Base-by-base conservation (phyloP, 1,140 invertebrate species). In the Drosophila hydei region DNA sequence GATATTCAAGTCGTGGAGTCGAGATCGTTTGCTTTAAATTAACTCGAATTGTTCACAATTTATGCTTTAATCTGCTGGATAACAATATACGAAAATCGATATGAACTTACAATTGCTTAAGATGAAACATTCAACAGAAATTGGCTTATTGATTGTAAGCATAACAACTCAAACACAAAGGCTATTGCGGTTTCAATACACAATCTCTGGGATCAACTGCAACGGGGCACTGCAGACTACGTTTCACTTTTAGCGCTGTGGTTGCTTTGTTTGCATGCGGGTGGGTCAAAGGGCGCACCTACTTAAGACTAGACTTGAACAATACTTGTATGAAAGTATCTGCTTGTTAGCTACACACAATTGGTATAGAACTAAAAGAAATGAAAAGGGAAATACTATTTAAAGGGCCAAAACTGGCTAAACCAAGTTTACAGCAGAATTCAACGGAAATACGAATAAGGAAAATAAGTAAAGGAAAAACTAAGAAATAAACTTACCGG, bases 401-500 rank as follows among this genome's bases (percentile, higher is more conserved):
- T 25, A 54, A 38, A 62, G n/a, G n/a, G 47, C n/a, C 42, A 12
- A 40, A 9, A 2, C 27, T 52, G 11, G 27, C 27, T 6, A 11
- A 42, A 16, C 12, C 8, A 48, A 48, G n/a, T 14, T 8, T 14
- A 27, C 40, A 16, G n/a, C 36, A 62, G 12, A 54, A 62, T 14
- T 47, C 47, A 64, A 38, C n/a, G 23, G 65, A 54, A 25, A 30
- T 42, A 33, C 50, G 42, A 27, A 12, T 23, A 33, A 40, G 18
- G 42, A 61, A 47, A 79, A 72, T 47, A 19, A 18, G n/a, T n/a
- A 65, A 71, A 77, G 60, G 54, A 54, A 33, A 38, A 78, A 79
- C 63, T 30, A 80, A 84, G 54, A 85, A 75, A 73, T 70, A 79
- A 91, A 91, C 90, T 91, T 91, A 91, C 90, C 90, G 90, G 79